Percentiles rank a stretch among this genome's conserved stretches.
phyloP scores from a whole-genome alignment of 2,113 vertebrate species.

The Gnathonemus longibarbis region DNA sequence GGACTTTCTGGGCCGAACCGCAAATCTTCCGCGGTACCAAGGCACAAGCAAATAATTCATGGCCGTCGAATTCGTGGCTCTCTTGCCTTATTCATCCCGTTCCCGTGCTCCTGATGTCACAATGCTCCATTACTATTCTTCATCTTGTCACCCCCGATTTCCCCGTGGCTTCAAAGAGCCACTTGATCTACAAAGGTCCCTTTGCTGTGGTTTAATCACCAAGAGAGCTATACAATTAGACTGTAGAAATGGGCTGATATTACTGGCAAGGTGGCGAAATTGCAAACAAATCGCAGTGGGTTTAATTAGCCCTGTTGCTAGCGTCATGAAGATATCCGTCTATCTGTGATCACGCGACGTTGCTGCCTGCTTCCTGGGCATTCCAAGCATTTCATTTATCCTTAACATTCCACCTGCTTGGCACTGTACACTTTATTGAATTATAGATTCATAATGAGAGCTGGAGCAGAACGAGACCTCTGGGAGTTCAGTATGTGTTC shows the following conservation, averaged over 20 bases:
- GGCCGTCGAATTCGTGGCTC: conserved; percentile 32
- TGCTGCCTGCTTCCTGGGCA: neutral
- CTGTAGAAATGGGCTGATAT: conserved; percentile 6
- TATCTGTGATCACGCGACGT: neutral
- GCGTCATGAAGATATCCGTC: neutral
- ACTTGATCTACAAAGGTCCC: neutral
- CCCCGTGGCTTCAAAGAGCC: neutral
- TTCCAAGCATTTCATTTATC: neutral
- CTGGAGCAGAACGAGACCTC: neutral
- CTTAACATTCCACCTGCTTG: neutral
- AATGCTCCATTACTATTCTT: conserved; percentile 39
- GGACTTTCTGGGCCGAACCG: conserved; percentile 2
- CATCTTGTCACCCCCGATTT: conserved; percentile 30
- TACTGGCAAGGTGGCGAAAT: neutral
- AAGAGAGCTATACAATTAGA: neutral
- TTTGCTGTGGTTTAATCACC: conserved; percentile 1
- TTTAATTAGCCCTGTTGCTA: neutral
- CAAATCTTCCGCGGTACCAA: neutral
- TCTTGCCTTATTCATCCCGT: conserved; percentile 24
- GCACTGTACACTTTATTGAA: neutral
- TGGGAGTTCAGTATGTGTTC: neutral
- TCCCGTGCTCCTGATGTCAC: conserved; percentile 33
- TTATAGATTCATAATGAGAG: neutral
- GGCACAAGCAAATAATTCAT: conserved; percentile 28
- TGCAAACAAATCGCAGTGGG: neutral